A percentile compares a stretch with the other conserved stretches of the same genome.
These are phyloP conservation scores for Bombus turneri DNA, from an alignment of 1,140 invertebrate genomes.

Conservation along the genomic window DNA sequence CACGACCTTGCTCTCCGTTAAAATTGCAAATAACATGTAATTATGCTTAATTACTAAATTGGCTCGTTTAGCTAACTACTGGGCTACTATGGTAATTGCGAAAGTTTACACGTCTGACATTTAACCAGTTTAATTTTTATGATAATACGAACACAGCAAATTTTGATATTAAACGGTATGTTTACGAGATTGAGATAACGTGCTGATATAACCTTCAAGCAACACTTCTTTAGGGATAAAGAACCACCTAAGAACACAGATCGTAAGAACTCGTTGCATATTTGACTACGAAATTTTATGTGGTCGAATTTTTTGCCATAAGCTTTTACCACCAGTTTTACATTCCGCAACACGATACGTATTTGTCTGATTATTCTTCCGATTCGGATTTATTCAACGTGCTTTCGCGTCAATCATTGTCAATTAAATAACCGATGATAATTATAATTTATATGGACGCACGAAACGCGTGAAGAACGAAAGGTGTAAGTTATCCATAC, in stretches of 20 bases:
- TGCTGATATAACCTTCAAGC: neutral
- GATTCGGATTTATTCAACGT: neutral
- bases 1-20: neutral
- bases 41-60: conserved; percentile 30
- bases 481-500: neutral
- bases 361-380: neutral
- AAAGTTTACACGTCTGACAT: neutral
- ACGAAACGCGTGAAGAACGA: neutral
- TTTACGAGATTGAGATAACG: neutral
- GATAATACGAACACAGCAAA: neutral
- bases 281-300: neutral
- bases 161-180: neutral
- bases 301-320: neutral
- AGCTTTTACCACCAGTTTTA: neutral
- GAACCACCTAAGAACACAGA: neutral
- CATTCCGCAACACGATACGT: neutral
- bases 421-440: neutral
- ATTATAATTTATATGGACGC: neutral
- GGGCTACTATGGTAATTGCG: neutral
- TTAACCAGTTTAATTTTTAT: conserved; percentile 22
- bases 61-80: conserved; percentile 20
- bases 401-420: neutral
- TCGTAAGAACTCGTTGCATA: neutral
- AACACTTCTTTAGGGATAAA: neutral
- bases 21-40: conserved; percentile 22